A percentile compares a stretch with the other conserved stretches of the same genome.
Evolutionary conservation across 2,113 vertebrate species (phyloP).

Genomic region (Cyanocitta stelleri): DNA sequence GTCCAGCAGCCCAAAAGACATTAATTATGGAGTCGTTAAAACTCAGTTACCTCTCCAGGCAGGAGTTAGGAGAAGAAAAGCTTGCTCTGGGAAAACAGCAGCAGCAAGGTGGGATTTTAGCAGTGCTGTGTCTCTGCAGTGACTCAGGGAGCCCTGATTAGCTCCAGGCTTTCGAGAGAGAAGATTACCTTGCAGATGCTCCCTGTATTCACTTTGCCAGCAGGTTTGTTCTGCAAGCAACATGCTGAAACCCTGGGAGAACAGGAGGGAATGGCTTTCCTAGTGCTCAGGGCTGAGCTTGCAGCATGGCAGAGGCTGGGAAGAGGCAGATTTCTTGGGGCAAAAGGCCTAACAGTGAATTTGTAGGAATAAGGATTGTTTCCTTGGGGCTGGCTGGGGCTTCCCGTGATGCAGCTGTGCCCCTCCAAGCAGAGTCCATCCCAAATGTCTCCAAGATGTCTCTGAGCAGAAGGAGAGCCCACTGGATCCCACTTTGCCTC

Average conservation of each 20-base stretch:
- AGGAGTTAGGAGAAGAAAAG: neutral
- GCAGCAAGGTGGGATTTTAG: neutral
- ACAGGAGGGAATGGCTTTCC: neutral
- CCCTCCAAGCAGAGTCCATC: neutral
- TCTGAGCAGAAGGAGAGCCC: neutral
- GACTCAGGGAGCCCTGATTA: neutral
- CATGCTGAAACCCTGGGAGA: neutral
- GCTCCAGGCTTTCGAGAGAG: neutral
- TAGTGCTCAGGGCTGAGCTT: neutral
- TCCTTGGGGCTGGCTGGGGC: neutral
- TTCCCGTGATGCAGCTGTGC: accelerated
- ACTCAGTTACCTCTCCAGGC: neutral
- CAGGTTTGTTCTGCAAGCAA: neutral
- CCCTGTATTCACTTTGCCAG: neutral
- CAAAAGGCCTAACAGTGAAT: accelerated
- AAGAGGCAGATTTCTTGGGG: neutral
- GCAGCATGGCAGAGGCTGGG: neutral
- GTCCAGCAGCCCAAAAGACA: neutral
- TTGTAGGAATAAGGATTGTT: neutral
- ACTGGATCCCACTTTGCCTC: neutral
- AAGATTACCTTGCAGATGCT: neutral
- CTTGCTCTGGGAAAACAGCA: neutral
- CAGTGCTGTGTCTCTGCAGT: neutral
- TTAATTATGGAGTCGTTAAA: neutral
- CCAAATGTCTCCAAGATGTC: neutral